Evolutionary conservation across 1,140 invertebrate genomes (phyloP), one percentile per base, ranked within the genome.

Genomic region (Pygmarrhopalites habei): DNA sequence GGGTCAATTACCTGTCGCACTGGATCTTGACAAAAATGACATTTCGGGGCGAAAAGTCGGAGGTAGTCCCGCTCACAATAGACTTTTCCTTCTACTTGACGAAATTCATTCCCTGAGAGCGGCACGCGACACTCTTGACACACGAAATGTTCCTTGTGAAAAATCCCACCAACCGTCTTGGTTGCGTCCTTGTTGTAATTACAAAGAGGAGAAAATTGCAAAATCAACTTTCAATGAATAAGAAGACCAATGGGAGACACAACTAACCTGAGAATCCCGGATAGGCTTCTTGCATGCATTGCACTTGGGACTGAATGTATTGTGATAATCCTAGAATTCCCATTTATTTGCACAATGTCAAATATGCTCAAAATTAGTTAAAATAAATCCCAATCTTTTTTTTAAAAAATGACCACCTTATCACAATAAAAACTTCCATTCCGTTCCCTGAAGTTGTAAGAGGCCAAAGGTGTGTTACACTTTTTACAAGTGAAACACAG

Each of bases 121-220:
- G 82, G 81, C 63, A 82, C 81, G 66, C 82, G 83, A 80, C 90
- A 91, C 32, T 85, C 81, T 7, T 80, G 82, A 78, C 90, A 94
- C 19, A 86, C 81, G 77, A 93, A 94, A 77, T 91, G 89, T 67
- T 92, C 85, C 51, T 86, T 83, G 74, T 94, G 90, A 86, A 88
- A 94, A 28, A 85, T 85, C 72, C 82, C 82, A 26, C 86, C 87
- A 72, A 92, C 75, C 1, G 90, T 90, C 63, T 86, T 88, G 7
- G 81, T 73, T 23, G 76, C 72, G 69, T 74, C 28, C 64, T 65
- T 23, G 5, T 21, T n/a, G 23, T 25, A n/a, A 29, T 3, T n/a
- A n/a, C n/a, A n/a, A n/a, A 35, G 35, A 30, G 12, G 10, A 32
- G 2, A 35, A 35, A 35, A 35, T 35, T 35, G 32, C 15, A 35